Evolutionary conservation across 2,888 invertebrate species (phyloP).

Genomic region (Stenchaetothrips biformis): DNA sequence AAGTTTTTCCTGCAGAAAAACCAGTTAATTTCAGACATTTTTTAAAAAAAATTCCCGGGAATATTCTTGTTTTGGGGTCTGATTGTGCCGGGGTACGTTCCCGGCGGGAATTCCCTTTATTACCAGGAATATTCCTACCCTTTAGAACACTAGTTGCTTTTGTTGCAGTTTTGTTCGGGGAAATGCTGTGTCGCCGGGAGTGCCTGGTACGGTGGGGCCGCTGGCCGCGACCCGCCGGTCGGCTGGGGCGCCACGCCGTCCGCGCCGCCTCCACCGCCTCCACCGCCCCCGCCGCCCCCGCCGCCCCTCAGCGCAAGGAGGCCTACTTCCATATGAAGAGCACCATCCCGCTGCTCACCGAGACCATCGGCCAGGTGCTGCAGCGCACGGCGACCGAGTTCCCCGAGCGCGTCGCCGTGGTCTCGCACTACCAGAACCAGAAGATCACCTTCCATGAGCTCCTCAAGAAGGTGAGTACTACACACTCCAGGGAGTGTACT

Average conservation of each 20-base stretch:
- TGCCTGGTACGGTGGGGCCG: conserved; percentile 1
- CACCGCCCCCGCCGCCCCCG: conserved; percentile 48
- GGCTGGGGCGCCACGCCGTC: not conserved
- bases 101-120: too few species aligned
- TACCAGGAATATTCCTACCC: too few species aligned
- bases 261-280: conserved; percentile 45
- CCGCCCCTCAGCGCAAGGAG: conserved; percentile 43
- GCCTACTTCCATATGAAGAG: conserved; percentile 66
- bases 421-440: conserved; percentile 53
- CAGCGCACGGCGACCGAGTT: conserved; percentile 51
- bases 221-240: not conserved
- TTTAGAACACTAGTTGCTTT: too few species aligned
- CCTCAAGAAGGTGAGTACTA: conserved; percentile 48
- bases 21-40: too few species aligned
- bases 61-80: too few species aligned
- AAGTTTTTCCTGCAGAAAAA: too few species aligned
- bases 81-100: too few species aligned
- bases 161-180: not conserved
- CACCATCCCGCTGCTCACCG: conserved; percentile 46
- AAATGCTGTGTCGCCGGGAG: not conserved
- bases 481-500: too few species aligned
- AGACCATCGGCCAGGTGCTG: conserved; percentile 57
- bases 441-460: conserved; percentile 52
- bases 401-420: conserved; percentile 54
- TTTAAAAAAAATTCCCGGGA: too few species aligned